Base-by-base conservation (phyloP, 2,888 invertebrate genomes). In the Spilarctia lutea region DNA sequence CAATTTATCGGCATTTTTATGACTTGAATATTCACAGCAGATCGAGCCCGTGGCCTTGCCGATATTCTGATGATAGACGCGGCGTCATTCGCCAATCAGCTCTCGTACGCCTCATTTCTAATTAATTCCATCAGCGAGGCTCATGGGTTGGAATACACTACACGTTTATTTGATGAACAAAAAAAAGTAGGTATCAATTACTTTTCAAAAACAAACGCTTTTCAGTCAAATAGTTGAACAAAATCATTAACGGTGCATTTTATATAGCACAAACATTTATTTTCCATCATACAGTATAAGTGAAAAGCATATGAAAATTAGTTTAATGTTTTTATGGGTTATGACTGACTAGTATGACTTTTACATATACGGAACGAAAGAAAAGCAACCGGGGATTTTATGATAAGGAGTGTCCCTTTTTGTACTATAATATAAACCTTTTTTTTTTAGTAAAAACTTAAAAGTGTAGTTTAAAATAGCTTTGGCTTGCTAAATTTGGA, bases 21-120 rank as follows among this genome's bases (percentile, higher is more conserved):
- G 73, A 86, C 81, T 90, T 91, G 86, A 86, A 86, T 88, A 92
- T 92, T 91, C 88, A 89, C 87, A 83, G 85, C 87, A 86, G 83
- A 85, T 83, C 86, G 88, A 85, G 72, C 69, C 86, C 74, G 84
- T 86, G 87, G 85, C 88, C 86, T 84, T 84, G 83, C 87, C 86
- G 88, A 87, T 88, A 83, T 84, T 86, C 82, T 81, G 86, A 84
- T 85, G 83, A 83, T 81, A 85, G 85, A 85, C 84, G 83, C 79
- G 80, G 77, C 75, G 85, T 83, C 85, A 83, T 87, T 87, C 83
- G 83, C 85, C 86, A 88, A 86, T 87, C 86, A 87, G 77, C 81
- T 81, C 77, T 82, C 81, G 84, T 87, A 84, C 83, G 85, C 78
- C 80, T 85, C 85, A 87, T 83, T 88, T 86, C 83, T 87, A 89